Evolutionary conservation across 2,797 vertebrate species (phyloP), one percentile per base, ranked within the genome.

Genomic region (Pantherophis vulpinus): DNA sequence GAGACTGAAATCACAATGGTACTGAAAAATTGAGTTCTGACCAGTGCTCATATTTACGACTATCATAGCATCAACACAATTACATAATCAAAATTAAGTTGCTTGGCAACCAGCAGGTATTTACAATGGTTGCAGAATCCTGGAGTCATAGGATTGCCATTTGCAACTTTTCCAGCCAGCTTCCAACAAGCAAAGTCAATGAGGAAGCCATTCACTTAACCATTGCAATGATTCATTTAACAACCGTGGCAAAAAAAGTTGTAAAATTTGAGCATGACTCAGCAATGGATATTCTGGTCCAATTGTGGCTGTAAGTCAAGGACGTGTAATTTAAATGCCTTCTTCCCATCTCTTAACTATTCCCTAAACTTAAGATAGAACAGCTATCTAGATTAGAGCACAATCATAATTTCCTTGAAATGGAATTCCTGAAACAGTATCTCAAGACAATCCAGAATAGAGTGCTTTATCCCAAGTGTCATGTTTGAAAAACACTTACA

Each of bases 401-500:
- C 29, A 89, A 61, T 6, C 60, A 18, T 20, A 87, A 3, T 42
- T 13, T 37, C 51, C 74, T 9, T 74, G 60, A 56, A 23, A 51
- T 58, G 12, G 18, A 29, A 79, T 55, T 90, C 54, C 87, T 74
- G 51, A 55, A 54, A 56, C 20, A 29, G 90, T 10, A 88, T n/a
- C 29, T 25, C 58, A 86, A 13, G 47, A 25, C 13, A n/a, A 79
- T 47, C 32, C 63, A 29, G 61, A 90, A 86, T 0, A 23, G 42
- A 37, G 42, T 20, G 13, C 83, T 54, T 63, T 32, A 58, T 56
- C 37, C 42, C 20, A 60, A 5, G 2, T 23, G 83, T 8, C n/a
- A 51, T 20, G 70, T 91, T 20, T 58, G 27, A 10, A 90, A 42
- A 89, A 83, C 60, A 98, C 99, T 98, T 98, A 99, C 99, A 97